phyloP scores from a whole-genome alignment of 2,113 vertebrate genomes.

The Eira barbara region DNA sequence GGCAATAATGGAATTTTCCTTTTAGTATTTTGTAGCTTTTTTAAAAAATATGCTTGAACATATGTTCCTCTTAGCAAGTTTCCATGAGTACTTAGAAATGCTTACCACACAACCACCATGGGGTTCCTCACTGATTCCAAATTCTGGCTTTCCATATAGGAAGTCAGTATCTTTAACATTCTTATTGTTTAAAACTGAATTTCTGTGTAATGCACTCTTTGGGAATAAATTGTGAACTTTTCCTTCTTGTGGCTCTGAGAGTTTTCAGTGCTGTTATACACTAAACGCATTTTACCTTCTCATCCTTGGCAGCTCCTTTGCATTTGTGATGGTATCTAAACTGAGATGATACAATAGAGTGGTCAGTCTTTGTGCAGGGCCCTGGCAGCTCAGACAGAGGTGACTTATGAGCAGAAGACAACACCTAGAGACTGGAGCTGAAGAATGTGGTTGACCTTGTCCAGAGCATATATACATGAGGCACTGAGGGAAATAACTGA shows the following conservation, averaged over 20 bases:
- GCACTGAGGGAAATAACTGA: not conserved
- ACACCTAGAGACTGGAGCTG: not conserved
- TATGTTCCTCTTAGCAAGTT: slow-evolving; percentile 18
- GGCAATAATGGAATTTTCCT: slow-evolving; percentile 1
- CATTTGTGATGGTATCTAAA: not conserved
- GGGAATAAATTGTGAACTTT: not conserved
- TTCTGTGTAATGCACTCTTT: not conserved
- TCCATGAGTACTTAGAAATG: not conserved
- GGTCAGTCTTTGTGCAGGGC: not conserved
- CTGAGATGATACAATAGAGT: not conserved
- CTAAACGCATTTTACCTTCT: not conserved
- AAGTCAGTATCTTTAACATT: not conserved
- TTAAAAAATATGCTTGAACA: not conserved
- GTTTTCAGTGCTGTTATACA: not conserved
- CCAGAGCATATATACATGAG: not conserved
- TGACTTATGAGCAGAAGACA: not conserved
- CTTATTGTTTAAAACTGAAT: not conserved
- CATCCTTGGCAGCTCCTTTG: not conserved
- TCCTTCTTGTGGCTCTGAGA: not conserved
- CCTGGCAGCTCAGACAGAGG: not conserved
- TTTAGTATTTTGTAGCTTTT: not conserved
- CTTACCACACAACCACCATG: not conserved
- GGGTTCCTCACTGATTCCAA: not conserved
- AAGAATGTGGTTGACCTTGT: not conserved
- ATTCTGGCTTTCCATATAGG: not conserved